Conservation (phyloP, 2,888 invertebrate species). For the Galeruca laticollis region DNA sequence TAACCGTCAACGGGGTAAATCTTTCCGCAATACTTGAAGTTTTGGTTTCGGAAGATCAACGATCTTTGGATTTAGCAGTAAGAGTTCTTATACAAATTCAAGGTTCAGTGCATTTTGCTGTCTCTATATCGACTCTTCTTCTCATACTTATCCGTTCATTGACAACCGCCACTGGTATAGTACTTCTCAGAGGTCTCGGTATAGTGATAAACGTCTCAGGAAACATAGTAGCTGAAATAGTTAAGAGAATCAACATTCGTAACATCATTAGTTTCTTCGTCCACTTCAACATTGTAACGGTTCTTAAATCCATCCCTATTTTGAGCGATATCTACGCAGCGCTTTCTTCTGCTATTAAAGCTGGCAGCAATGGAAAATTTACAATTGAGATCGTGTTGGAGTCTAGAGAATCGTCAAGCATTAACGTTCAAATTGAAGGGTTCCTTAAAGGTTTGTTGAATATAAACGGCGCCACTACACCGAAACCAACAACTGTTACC, state of each 20-base stretch:
- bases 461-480: constrained; percentile 18
- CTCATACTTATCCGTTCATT: constrained; percentile 36
- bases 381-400: constrained; percentile 25
- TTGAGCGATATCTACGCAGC: constrained; percentile 34
- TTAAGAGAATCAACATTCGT: constrained; percentile 29
- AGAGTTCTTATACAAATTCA: constrained; percentile 36
- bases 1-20: constrained; percentile 37
- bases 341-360: constrained; percentile 25
- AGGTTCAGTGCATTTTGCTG: constrained; percentile 14
- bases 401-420: not conserved
- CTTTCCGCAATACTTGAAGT: constrained; percentile 36
- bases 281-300: constrained; percentile 22
- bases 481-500: not conserved
- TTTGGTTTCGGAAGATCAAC: constrained; percentile 21
- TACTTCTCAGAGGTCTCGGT: constrained; percentile 35
- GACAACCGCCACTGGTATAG: constrained; percentile 32
- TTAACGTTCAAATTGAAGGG: constrained; percentile 17
- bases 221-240: constrained; percentile 22
- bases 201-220: constrained; percentile 25
- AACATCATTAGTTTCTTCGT: constrained; percentile 20
- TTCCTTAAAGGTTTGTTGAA: constrained; percentile 27
- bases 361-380: constrained; percentile 26
- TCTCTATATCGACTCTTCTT: constrained; percentile 40
- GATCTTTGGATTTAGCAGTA: constrained; percentile 32
- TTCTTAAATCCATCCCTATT: constrained; percentile 38